phyloP scores from a whole-genome alignment of 2,797 vertebrate species.

The Dicrostonyx torquatus region DNA sequence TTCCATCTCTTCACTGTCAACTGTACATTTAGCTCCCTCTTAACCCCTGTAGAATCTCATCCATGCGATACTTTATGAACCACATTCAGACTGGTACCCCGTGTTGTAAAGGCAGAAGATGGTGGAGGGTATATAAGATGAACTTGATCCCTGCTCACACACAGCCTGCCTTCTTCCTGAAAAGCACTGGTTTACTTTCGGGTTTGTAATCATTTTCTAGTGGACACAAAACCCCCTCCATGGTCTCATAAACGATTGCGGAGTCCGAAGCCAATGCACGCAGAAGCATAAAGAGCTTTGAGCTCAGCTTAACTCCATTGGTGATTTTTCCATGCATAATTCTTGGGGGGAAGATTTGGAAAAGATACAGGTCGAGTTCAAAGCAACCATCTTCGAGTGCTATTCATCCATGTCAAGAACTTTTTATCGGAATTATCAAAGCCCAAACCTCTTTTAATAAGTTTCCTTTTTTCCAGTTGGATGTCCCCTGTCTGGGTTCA shows the following conservation, averaged over 20 bases:
- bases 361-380: neutral
- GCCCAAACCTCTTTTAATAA: slow-evolving; percentile 31
- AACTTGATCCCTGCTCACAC: neutral
- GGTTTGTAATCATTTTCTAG: neutral
- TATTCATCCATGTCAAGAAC: neutral
- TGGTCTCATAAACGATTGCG: neutral
- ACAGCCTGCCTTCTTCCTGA: neutral
- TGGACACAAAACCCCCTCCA: neutral
- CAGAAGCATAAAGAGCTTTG: neutral
- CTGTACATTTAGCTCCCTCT: neutral
- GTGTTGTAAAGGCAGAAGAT: neutral
- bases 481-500: slow-evolving; percentile 7
- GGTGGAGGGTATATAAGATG: no score
- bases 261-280: neutral
- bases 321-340: neutral
- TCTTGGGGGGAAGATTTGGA: neutral
- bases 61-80: neutral
- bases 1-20: neutral
- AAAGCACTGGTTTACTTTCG: neutral
- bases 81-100: neutral
- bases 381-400: neutral
- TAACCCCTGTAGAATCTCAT: neutral
- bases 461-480: neutral
- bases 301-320: neutral
- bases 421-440: slow-evolving; percentile 32